Conservation (phyloP, 2,113 vertebrate species). For the Sander lucioperca region DNA sequence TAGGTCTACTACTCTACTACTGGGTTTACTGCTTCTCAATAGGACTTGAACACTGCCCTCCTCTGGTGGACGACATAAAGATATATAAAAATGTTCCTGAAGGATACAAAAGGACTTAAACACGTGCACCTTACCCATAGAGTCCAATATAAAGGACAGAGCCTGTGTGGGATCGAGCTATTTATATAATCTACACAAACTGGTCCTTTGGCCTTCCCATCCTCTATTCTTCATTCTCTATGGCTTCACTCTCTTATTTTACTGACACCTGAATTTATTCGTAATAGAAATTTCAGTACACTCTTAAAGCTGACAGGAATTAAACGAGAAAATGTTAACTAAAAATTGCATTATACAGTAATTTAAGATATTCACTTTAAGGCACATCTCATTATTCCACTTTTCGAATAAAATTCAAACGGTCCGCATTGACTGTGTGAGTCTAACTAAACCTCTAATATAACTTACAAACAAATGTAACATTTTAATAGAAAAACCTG, state of each 20-base stretch:
- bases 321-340: not conserved
- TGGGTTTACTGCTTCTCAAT: not conserved
- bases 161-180: too few species aligned
- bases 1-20: not conserved
- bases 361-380: constrained; percentile 56
- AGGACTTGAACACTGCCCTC: constrained; percentile 53
- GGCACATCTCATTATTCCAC: constrained; percentile 62
- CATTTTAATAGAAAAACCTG: constrained; percentile 36
- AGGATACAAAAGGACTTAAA: not conserved
- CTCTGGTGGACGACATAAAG: constrained; percentile 56
- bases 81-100: not conserved
- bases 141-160: too few species aligned
- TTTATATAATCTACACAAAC: not conserved
- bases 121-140: not conserved
- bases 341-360: constrained; percentile 14
- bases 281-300: not conserved
- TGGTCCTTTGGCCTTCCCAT: constrained; percentile 9
- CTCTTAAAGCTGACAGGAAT: not conserved
- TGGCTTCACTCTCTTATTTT: not conserved
- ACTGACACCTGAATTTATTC: not conserved
- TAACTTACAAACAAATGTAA: constrained; percentile 16
- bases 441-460: not conserved
- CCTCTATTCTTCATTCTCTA: not conserved
- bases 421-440: not conserved
- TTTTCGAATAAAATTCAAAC: not conserved